phyloP scores from a whole-genome alignment of 2,888 invertebrate species.

The Cephus sareptanus region DNA sequence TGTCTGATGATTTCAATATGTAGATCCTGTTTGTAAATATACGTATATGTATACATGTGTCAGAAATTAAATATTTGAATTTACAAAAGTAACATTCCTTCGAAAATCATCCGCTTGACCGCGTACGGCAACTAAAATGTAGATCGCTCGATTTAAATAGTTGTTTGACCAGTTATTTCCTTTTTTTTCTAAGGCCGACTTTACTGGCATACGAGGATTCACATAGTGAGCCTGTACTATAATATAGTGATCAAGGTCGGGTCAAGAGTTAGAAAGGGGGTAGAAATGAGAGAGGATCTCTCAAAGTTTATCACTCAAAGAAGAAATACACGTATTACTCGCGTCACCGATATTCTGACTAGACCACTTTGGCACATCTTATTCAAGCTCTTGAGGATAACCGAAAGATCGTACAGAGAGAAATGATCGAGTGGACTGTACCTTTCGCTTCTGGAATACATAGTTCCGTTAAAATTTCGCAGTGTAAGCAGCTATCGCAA shows the following conservation, averaged over 20 bases:
- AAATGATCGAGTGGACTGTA: neutral
- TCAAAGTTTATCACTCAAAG: neutral
- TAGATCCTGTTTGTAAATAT: neutral
- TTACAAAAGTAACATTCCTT: neutral
- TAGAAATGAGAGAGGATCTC: neutral
- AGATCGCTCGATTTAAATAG: conserved; percentile 17
- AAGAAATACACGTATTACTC: neutral
- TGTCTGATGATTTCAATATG: neutral
- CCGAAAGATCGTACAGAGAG: neutral
- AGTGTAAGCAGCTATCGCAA: neutral
- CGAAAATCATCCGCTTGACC: neutral
- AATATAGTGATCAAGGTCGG: conserved; percentile 1
- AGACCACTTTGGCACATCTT: neutral
- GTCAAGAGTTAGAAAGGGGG: neutral
- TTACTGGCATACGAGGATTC: neutral
- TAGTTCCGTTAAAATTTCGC: conserved; percentile 8
- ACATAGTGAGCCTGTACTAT: neutral
- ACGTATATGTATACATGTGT: neutral
- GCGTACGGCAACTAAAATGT: neutral
- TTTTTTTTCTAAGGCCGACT: neutral
- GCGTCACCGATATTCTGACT: neutral
- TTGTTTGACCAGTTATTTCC: conserved; percentile 15
- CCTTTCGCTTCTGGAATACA: conserved; percentile 4
- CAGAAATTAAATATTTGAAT: neutral
- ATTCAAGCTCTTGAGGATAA: neutral